Percentiles rank a stretch among this genome's conserved stretches.
Conservation (phyloP, 2,797 vertebrate species). For the Sebastes itinus region DNA sequence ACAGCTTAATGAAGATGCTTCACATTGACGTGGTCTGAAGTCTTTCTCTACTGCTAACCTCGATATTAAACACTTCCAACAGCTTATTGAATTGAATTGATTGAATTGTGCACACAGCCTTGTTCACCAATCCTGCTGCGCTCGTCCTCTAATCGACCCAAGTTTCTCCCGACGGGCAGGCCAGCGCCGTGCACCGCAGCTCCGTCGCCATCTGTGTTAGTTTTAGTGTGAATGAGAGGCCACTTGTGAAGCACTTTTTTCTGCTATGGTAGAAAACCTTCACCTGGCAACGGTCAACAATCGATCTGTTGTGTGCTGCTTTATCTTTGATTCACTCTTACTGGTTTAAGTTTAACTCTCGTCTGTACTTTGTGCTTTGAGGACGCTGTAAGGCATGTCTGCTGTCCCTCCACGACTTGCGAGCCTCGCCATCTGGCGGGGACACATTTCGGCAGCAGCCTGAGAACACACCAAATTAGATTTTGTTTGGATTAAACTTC, state of each 20-base stretch:
- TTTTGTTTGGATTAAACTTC: conserved; percentile 51
- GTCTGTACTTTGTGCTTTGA: conserved; percentile 34
- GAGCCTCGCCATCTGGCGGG: conserved; percentile 57
- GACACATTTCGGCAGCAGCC: conserved; percentile 59
- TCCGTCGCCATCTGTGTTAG: background rate
- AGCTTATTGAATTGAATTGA: background rate
- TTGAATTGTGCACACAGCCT: background rate
- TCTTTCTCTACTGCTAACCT: background rate
- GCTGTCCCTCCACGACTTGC: conserved; percentile 34
- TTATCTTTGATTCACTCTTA: background rate
- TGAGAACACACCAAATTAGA: conserved; percentile 52
- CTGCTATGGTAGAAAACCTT: background rate
- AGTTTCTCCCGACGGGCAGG: background rate
- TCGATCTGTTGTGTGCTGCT: background rate
- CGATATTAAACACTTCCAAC: background rate
- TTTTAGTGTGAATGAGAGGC: background rate
- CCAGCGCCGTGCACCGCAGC: background rate
- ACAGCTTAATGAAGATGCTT: background rate
- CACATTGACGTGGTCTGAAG: background rate
- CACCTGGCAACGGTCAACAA: background rate
- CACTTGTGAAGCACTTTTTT: background rate
- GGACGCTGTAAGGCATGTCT: conserved; percentile 40
- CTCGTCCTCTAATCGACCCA: background rate
- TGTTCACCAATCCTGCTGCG: background rate
- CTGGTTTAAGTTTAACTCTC: conserved; percentile 2